Evolutionary conservation across 2,888 invertebrate genomes (phyloP).

Genomic region (Leuctra nigra): DNA sequence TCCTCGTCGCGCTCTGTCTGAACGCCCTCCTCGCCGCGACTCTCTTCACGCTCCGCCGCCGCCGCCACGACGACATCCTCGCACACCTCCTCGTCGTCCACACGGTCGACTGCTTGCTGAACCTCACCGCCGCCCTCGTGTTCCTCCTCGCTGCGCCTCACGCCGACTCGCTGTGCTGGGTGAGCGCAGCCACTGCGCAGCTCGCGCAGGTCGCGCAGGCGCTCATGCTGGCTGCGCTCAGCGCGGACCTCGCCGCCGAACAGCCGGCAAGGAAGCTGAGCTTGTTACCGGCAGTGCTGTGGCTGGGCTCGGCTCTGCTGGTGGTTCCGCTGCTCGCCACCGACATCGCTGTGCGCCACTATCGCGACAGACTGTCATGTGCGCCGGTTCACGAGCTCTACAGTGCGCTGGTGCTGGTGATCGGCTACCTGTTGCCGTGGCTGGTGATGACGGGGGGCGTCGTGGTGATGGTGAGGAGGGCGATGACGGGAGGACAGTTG

Average conservation of each 20-base stretch:
- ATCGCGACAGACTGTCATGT: slow-evolving; percentile 18
- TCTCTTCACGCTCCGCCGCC: background rate
- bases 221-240: background rate
- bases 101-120: slow-evolving; percentile 23
- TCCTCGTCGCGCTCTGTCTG: slow-evolving; percentile 18
- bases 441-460: slow-evolving; percentile 11
- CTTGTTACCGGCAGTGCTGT: slow-evolving; percentile 1
- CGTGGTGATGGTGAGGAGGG: slow-evolving; percentile 1
- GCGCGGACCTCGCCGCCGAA: slow-evolving; percentile 5
- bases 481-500: background rate
- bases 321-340: slow-evolving; percentile 17
- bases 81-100: slow-evolving; percentile 22
- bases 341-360: slow-evolving; percentile 11
- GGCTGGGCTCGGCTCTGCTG: slow-evolving; percentile 17
- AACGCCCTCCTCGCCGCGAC: slow-evolving; percentile 19
- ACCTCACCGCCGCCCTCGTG: slow-evolving; percentile 19
- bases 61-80: slow-evolving; percentile 11
- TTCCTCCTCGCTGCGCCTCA: no score
- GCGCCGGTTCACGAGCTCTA: slow-evolving; percentile 25
- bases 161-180: slow-evolving; percentile 20
- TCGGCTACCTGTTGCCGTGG: slow-evolving; percentile 31
- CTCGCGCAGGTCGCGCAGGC: slow-evolving; percentile 21
- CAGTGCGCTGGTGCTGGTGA: slow-evolving; percentile 27
- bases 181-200: no score
- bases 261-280: background rate